Evolutionary conservation across 2,113 vertebrate species (phyloP).

Genomic region (Pteropus alecto): DNA sequence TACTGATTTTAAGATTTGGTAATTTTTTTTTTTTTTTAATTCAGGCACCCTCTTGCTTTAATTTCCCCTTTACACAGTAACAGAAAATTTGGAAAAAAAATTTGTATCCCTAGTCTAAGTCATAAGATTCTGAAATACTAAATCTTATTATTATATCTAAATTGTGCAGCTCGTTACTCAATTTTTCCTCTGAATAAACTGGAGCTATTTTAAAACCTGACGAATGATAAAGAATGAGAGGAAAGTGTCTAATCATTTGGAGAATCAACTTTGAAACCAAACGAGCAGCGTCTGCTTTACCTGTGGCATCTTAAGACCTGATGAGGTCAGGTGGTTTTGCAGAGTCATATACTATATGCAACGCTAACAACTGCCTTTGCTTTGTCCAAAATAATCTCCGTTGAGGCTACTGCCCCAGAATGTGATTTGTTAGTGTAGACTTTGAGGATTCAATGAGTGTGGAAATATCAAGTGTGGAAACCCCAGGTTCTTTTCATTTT

Average conservation of each 20-base stretch:
- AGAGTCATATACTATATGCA: not conserved
- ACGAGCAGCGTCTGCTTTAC: not conserved
- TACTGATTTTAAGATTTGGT: slow-evolving; percentile 64
- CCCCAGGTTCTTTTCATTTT: not conserved
- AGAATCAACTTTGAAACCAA: not conserved
- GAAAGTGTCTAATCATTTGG: not conserved
- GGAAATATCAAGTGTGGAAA: not conserved
- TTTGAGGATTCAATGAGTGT: not conserved
- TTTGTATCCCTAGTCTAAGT: not conserved
- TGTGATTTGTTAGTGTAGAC: not conserved
- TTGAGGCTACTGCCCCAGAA: not conserved
- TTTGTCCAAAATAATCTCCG: not conserved
- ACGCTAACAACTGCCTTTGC: not conserved
- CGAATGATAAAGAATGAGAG: not conserved
- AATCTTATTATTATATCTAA: slow-evolving; percentile 25
- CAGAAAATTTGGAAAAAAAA: not conserved
- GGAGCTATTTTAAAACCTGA: slow-evolving; percentile 3
- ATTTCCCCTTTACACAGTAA: slow-evolving; percentile 58
- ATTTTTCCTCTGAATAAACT: slow-evolving; percentile 31
- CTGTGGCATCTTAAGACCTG: not conserved
- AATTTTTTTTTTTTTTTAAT: slow-evolving; percentile 16
- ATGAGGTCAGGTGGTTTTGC: not conserved
- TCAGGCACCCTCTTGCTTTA: slow-evolving; percentile 49
- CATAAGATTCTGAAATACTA: slow-evolving; percentile 20
- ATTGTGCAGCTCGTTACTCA: not conserved